These are phyloP conservation scores for Apodemus speciosus DNA, from an alignment of 2,113 vertebrate genomes.

Conservation along the genomic window DNA sequence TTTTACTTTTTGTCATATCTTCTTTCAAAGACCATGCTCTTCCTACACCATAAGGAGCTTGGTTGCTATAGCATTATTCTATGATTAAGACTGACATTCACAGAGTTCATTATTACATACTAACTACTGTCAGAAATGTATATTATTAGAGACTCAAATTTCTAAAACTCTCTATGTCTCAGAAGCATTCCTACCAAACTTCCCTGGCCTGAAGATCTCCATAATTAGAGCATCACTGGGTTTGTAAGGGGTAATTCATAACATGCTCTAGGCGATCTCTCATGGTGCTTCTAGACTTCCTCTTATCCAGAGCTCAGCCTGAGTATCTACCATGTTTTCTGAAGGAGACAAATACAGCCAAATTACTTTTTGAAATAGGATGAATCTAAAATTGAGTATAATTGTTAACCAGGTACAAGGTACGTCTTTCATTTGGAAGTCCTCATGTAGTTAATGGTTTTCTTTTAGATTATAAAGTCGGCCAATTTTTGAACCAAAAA, in stretches of 20 bases:
- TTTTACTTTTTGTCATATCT: background rate
- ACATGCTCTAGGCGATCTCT: background rate
- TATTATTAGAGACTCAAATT: background rate
- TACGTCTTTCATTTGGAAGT: background rate
- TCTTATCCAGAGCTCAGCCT: background rate
- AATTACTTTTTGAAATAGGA: conserved; percentile 6
- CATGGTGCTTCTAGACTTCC: background rate
- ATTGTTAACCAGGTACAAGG: background rate
- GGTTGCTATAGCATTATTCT: background rate
- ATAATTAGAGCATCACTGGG: background rate
- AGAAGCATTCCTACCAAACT: conserved; percentile 25
- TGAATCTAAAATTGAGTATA: background rate
- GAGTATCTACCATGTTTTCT: background rate
- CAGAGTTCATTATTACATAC: background rate
- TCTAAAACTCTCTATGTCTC: background rate
- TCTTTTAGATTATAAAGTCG: conserved; percentile 32
- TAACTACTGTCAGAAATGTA: background rate
- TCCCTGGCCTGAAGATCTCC: background rate
- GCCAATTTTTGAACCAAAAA: conserved; percentile 49
- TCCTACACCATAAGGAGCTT: background rate
- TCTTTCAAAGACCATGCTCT: background rate
- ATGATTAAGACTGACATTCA: background rate
- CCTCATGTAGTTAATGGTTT: background rate
- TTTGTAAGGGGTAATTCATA: background rate
- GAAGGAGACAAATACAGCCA: background rate